phyloP scores from a whole-genome alignment of 2,797 vertebrate species.

The Pangasius sanitwongsei region DNA sequence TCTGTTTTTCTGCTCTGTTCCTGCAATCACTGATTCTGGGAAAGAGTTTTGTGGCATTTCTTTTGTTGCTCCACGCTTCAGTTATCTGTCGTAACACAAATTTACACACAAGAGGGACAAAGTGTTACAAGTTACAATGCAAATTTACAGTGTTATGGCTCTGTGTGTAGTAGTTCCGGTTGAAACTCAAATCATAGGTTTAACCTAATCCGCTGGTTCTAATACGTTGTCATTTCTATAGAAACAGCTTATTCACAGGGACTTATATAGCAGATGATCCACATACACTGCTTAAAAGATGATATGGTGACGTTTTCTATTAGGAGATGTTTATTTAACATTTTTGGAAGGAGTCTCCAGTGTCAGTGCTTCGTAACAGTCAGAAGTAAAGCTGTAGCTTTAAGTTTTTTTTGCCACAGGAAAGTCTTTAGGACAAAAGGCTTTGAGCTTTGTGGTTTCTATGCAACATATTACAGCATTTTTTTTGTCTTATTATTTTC shows the following conservation, averaged over 20 bases:
- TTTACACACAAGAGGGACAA: no score
- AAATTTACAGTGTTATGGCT: not conserved
- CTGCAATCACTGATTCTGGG: constrained; percentile 35
- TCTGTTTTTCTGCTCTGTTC: constrained; percentile 59
- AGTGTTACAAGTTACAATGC: not conserved
- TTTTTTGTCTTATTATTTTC: not conserved
- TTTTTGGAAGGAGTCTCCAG: not conserved
- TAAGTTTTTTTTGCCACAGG: not conserved
- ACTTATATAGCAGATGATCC: not conserved
- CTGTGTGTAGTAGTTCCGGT: no score
- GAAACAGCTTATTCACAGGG: not conserved
- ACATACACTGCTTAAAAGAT: not conserved
- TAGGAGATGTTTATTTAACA: not conserved
- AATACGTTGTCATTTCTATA: not conserved
- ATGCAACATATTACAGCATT: not conserved
- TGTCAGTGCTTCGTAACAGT: not conserved
- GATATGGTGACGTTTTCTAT: not conserved
- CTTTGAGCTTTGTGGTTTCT: not conserved
- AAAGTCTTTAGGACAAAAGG: not conserved
- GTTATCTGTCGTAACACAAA: not conserved
- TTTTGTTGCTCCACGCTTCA: constrained; percentile 11
- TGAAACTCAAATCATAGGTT: not conserved
- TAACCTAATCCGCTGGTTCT: no score
- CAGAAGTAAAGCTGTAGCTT: not conserved
- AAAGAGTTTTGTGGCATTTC: constrained; percentile 28